Evolutionary conservation across 2,888 invertebrate species (phyloP).

Genomic region (Leptura quadrifasciata): DNA sequence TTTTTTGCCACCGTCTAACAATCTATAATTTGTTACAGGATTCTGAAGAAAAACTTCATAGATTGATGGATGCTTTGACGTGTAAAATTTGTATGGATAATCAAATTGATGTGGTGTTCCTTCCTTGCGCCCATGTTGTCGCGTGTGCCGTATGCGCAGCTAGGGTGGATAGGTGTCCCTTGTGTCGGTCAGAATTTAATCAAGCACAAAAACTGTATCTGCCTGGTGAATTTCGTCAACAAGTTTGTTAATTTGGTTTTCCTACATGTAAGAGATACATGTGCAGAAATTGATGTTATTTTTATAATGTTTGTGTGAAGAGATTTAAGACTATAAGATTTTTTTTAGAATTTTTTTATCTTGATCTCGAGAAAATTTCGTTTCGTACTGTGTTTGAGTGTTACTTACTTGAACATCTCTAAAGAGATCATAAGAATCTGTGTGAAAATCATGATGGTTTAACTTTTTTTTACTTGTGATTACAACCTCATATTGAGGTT

Average conservation of each 20-base stretch:
- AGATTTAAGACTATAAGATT: constrained; percentile 47
- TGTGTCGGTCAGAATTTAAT: constrained; percentile 84
- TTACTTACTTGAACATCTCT: constrained; percentile 4
- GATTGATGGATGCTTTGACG: constrained; percentile 82
- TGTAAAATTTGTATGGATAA: constrained; percentile 93
- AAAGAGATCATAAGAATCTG: constrained; percentile 4
- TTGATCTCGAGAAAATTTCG: constrained; percentile 28
- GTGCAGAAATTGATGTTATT: constrained; percentile 42
- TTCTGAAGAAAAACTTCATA: constrained; percentile 76
- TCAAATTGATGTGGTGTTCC: constrained; percentile 87
- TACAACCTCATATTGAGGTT: constrained; percentile 69
- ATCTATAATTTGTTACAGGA: constrained; percentile 71
- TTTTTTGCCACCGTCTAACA: constrained; percentile 35
- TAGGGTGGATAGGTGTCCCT: constrained; percentile 84
- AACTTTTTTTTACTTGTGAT: constrained; percentile 35
- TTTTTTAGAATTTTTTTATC: constrained; percentile 45
- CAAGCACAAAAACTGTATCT: constrained; percentile 83
- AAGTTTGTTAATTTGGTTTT: constrained; percentile 47
- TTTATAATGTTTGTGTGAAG: constrained; percentile 47
- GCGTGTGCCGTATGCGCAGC: constrained; percentile 87
- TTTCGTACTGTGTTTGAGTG: constrained; percentile 13
- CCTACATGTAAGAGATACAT: not conserved
- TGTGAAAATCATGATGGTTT: constrained; percentile 45
- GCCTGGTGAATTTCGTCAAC: constrained; percentile 77
- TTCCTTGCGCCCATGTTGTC: constrained; percentile 92